Evolutionary conservation across 2,113 vertebrate genomes (phyloP), one percentile per base, ranked within the genome.

Genomic region (Sceloporus undulatus): DNA sequence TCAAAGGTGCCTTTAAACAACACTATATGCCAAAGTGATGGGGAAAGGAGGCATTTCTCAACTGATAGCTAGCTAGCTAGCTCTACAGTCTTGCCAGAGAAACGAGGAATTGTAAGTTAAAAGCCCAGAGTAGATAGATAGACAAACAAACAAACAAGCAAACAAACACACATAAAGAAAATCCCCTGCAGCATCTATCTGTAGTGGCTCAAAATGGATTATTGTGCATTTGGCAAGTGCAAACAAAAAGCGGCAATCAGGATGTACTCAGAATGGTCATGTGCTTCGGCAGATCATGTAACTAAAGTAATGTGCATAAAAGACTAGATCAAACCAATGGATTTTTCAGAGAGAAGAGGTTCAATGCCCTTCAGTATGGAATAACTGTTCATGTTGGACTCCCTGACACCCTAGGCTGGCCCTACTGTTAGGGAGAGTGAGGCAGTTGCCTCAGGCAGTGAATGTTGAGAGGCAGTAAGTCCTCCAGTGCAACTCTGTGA

Each of bases 91-190:
- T 34, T 84, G 5, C 34, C 18, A 0, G 40, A 88, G 84, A 84
- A 83, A 87, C 90, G 93, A 92, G 94, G 94, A 59, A 75, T 59
- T 59, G 1, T 81, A 91, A 85, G 85, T 92, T 90, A 89, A 82
- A 87, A 13, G 48, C 0, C 0, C 0, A 0, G 52, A 85, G 79
- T 71, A 29, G 25, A 11, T 5, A 16, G 54, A 62, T 38, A 74
- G 71, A 42, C 18, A 48, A 62, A 62, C 4, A 62, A 14, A 62
- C 18, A 48, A 5, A 48, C 48, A 48, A 5, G 5, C 48, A 48
- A 5, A 5, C 48, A 48, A 5, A 4, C 16, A 18, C 9, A 19
- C 25, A 48, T 34, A 27, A 42, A 48, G 29, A 89, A 21, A 40
- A 21, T 13, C 13, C 25, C 27, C 85, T 85, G 52, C 0, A 0